Base-by-base conservation (phyloP, 2,113 vertebrate genomes). In the Agapornis roseicollis region DNA sequence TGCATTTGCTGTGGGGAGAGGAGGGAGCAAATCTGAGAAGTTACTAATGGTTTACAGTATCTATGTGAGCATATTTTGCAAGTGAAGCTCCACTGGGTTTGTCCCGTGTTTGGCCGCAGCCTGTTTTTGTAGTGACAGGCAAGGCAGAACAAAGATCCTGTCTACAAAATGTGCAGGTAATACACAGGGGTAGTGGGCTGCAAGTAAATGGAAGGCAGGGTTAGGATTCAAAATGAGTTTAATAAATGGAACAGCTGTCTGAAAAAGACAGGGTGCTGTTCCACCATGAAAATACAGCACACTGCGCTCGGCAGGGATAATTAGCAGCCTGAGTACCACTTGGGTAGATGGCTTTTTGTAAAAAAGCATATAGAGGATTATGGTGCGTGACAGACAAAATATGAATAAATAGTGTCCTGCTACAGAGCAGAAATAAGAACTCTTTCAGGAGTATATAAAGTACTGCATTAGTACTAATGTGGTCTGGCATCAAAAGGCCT, bases 11-110 rank as follows among this genome's bases (percentile, higher is more conserved):
- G 23, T 27, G 52, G 35, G 58, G 39, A 77, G 33, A 83, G 52
- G 29, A 70, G 7, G 44, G n/a, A 79, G 31, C 9, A 58, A 49
- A 80, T 15, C 61, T 52, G 68, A 23, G 39, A 17, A 70, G 53
- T 11, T 61, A 0, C 17, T 42, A 44, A 4, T 24, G 35, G 6
- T 7, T 85, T 29, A 5, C 9, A 11, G 49, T 7, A 5, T 17
- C 35, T 27, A 6, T 5, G n/a, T 8, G 18, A 44, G 23, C 20
- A 16, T 1, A 4, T 39, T 41, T 82, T 53, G 39, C 13, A 53
- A 1, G 19, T 10, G 47, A 68, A 25, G 22, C 13, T 68, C 65
- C 39, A 0, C 3, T 31, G 66, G 37, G 4, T 64, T 52, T 53
- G 46, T 47, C 25, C 42, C 28, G 46, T 24, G 29, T 17, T 82